A percentile compares a stretch with the other conserved stretches of the same genome.
Evolutionary conservation across 92 coral and sea anemone genomes (phyloP).

Genomic region (Porites divaricata): DNA sequence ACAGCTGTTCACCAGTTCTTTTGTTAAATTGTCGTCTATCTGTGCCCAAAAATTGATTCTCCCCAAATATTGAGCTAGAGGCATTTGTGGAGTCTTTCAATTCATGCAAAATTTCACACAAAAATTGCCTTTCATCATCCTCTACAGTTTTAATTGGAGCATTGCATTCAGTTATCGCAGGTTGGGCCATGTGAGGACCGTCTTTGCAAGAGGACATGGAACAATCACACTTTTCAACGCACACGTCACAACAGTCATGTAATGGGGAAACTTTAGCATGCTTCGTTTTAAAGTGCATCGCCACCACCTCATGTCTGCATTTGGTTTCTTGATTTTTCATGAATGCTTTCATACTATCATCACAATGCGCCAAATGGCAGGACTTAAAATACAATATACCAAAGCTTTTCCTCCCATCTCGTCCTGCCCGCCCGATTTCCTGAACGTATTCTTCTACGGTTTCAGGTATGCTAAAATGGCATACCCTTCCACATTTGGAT

Average conservation of each 20-base stretch:
- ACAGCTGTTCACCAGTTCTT: constrained; percentile 45
- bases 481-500: constrained; percentile 42
- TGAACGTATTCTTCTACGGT: constrained; percentile 62
- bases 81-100: constrained; percentile 24
- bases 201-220: constrained; percentile 39
- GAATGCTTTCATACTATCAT: constrained; percentile 50
- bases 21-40: constrained; percentile 45
- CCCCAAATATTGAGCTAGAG: not conserved
- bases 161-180: constrained; percentile 28
- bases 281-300: not conserved
- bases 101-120: constrained; percentile 48
- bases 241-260: constrained; percentile 60
- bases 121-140: constrained; percentile 49
- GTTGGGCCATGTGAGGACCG: constrained; percentile 33
- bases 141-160: constrained; percentile 39
- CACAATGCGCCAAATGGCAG: constrained; percentile 67
- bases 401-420: constrained; percentile 58
- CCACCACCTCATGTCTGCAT: constrained; percentile 45
- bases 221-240: constrained; percentile 35
- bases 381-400: constrained; percentile 43
- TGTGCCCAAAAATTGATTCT: not conserved
- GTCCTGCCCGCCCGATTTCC: constrained; percentile 62
- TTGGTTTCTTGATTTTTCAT: constrained; percentile 45
- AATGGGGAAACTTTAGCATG: not conserved
- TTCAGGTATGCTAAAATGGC: constrained; percentile 57